Evolutionary conservation across 2,113 vertebrate genomes (phyloP).

Genomic region (Marmota monax): DNA sequence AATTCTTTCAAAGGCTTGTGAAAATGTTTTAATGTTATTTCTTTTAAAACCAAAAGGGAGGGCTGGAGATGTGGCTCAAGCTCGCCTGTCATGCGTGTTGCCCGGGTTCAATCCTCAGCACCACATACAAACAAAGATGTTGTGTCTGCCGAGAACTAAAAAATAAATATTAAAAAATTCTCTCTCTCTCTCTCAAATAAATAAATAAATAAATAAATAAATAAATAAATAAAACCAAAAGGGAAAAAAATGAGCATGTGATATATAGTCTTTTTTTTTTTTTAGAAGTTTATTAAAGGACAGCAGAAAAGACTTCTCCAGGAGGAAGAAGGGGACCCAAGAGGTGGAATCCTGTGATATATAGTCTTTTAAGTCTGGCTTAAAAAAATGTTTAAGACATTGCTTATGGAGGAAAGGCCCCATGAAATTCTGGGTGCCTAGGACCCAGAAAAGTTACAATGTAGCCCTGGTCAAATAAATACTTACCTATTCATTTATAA

Average conservation of each 20-base stretch:
- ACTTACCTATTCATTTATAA: not conserved
- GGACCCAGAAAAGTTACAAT: not conserved
- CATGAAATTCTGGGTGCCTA: not conserved
- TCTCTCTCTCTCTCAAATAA: too few relatives aligned
- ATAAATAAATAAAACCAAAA: conserved; percentile 7
- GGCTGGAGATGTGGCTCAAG: too few relatives aligned
- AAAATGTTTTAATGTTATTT: conserved; percentile 22
- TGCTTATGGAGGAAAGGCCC: not conserved
- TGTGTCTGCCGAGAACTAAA: too few relatives aligned
- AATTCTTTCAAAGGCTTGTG: not conserved
- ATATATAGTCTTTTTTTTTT: not conserved
- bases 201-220: too few relatives aligned
- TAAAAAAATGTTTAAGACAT: not conserved
- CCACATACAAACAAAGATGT: too few relatives aligned
- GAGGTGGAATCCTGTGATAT: not conserved
- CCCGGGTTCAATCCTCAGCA: too few relatives aligned
- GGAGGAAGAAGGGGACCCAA: too few relatives aligned
- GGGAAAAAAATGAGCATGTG: not conserved
- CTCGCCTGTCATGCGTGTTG: too few relatives aligned
- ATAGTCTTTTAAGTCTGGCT: not conserved
- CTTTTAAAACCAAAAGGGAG: not conserved
- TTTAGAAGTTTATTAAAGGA: too few relatives aligned
- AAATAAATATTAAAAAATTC: too few relatives aligned
- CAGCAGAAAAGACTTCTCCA: too few relatives aligned
- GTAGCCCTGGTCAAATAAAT: not conserved